These are phyloP conservation scores for Lemur catta DNA, from an alignment of 2,797 vertebrate species.

Conservation along the genomic window DNA sequence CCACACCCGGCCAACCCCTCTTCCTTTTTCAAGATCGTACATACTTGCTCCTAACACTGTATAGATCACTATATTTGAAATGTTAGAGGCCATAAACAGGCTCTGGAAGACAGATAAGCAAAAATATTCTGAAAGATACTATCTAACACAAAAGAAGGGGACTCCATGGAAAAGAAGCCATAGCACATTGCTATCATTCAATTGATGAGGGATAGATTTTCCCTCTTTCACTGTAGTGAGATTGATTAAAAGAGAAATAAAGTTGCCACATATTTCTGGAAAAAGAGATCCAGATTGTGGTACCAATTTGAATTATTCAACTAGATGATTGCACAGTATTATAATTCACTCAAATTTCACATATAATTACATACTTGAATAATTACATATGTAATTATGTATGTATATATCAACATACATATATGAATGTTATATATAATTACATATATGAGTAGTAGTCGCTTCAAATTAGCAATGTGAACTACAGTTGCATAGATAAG, in stretches of 20 bases:
- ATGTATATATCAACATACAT: too few species aligned
- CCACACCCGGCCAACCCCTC: neutral
- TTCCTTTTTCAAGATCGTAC: neutral
- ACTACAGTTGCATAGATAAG: neutral
- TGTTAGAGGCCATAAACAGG: neutral
- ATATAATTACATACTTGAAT: neutral
- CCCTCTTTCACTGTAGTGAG: neutral
- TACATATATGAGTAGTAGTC: neutral
- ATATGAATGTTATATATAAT: neutral
- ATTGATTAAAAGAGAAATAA: neutral
- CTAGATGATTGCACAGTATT: neutral
- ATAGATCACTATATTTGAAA: neutral
- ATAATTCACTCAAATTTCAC: neutral
- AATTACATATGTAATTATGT: neutral
- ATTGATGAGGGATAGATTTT: neutral
- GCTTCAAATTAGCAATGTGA: neutral
- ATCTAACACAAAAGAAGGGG: neutral
- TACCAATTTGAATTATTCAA: neutral
- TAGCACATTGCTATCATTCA: neutral
- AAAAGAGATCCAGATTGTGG: neutral
- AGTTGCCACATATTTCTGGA: neutral
- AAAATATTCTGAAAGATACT: constrained; percentile 15
- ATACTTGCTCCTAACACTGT: neutral
- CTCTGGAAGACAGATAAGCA: neutral
- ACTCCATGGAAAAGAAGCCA: neutral